Percentiles rank a stretch among this genome's conserved stretches.
Conservation (phyloP, 2,797 vertebrate genomes). For the Argya squamiceps region DNA sequence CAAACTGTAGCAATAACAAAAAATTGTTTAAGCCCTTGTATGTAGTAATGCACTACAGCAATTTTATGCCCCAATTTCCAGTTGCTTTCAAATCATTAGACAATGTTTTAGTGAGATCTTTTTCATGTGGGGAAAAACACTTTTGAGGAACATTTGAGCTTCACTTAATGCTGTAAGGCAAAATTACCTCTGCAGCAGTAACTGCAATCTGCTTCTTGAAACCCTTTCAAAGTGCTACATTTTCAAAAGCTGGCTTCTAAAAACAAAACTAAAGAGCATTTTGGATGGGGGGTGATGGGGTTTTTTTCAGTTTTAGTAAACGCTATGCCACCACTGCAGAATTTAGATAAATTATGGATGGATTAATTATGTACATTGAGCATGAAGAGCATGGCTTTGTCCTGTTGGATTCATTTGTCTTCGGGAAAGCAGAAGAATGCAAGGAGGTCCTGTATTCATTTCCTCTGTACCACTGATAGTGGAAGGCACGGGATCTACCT, state of each 20-base stretch:
- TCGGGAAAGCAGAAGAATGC: neutral
- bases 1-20: neutral
- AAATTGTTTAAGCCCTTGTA: neutral
- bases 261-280: neutral
- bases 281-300: accelerated
- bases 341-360: neutral
- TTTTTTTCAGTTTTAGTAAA: neutral
- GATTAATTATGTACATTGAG: accelerated
- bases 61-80: neutral
- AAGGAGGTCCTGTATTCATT: neutral
- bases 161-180: neutral
- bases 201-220: neutral
- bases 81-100: neutral
- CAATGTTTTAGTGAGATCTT: neutral
- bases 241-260: neutral
- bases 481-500: neutral
- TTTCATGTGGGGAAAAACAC: neutral
- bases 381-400: neutral
- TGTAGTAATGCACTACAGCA: neutral
- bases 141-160: neutral
- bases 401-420: neutral
- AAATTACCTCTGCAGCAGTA: neutral
- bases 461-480: neutral
- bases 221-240: accelerated
- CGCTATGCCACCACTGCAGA: neutral